Base-by-base conservation (phyloP, 1,140 invertebrate genomes). In the Drosophila tropicalis region DNA sequence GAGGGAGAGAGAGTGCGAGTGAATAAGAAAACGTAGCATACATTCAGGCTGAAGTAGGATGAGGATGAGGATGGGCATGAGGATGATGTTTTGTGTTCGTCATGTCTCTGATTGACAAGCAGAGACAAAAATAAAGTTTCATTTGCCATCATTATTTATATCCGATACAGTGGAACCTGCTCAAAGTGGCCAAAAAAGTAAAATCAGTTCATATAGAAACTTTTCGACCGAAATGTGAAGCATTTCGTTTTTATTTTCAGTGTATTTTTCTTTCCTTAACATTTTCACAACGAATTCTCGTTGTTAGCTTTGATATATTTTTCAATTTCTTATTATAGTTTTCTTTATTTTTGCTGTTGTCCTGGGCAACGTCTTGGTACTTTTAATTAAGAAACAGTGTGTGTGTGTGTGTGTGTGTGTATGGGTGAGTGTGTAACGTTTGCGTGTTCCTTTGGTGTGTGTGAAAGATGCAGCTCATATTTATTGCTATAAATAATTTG, bases 401-500 rank as follows among this genome's bases (percentile, higher is more conserved):
- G 5, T 25, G 13, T 29, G 40, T 25, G 19, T 22, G 40, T 7
- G 7, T 19, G 54, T 5, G 13, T 25, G 4, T 62, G 19, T 7
- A 2, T 25, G 13, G 9, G 61, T 25, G 39, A 13, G 41, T 7
- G n/a, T 5, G 39, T 40, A 34, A 12, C 12, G 10, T 13, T 39
- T 39, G 36, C 36, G 36, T 36, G 34, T 36, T 36, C 3, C 10
- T 12, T 36, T 36, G 34, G 34, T 36, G 39, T 54, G 39, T 54
- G 40, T 22, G 19, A 17, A n/a, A 22, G 4, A 41, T 25, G 76
- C 12, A 67, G 29, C 34, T 78, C 68, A 89, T 84, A 90, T 90
- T 85, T 89, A 90, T 84, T 68, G 71, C 58, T 70, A 79, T 77
- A 75, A 90, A 87, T 87, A 79, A 82, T 89, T 79, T 77, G 55